Percentiles rank a stretch among this genome's conserved stretches.
Conservation (phyloP, 2,797 vertebrate genomes). For the Orestias chungarensis region DNA sequence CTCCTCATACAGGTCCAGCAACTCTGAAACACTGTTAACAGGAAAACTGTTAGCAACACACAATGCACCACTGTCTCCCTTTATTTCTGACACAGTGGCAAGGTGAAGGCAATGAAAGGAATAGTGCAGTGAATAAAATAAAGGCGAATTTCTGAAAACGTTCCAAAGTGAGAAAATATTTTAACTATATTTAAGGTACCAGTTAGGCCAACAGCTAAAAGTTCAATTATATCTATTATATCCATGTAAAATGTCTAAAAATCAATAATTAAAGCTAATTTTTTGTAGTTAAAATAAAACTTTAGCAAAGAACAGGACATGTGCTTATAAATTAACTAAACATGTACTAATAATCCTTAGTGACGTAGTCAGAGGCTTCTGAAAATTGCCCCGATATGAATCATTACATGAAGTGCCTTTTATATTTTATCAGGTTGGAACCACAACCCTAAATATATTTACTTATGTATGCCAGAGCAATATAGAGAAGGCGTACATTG, state of each 20-base stretch:
- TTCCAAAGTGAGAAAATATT: background rate
- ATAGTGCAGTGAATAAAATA: background rate
- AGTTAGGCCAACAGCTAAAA: too few species aligned
- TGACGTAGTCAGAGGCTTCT: too few species aligned
- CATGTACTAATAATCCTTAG: too few species aligned
- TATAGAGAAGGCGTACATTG: background rate
- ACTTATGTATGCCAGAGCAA: background rate
- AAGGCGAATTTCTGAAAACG: background rate
- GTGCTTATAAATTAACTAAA: too few species aligned
- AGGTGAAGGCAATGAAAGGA: background rate
- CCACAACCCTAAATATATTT: background rate
- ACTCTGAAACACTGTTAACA: constrained; percentile 89
- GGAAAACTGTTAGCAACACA: background rate
- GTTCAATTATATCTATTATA: too few species aligned
- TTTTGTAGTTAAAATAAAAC: too few species aligned
- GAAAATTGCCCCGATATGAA: too few species aligned
- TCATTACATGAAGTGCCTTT: background rate
- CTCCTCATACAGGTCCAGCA: constrained; percentile 96
- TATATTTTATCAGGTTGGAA: background rate
- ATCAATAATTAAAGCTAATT: too few species aligned
- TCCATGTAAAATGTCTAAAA: too few species aligned
- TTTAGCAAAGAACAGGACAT: too few species aligned
- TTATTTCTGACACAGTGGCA: background rate
- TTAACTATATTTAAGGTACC: background rate
- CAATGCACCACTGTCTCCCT: background rate